Evolutionary conservation across 2,113 vertebrate species (phyloP).

Genomic region (Hepsetus odoe): DNA sequence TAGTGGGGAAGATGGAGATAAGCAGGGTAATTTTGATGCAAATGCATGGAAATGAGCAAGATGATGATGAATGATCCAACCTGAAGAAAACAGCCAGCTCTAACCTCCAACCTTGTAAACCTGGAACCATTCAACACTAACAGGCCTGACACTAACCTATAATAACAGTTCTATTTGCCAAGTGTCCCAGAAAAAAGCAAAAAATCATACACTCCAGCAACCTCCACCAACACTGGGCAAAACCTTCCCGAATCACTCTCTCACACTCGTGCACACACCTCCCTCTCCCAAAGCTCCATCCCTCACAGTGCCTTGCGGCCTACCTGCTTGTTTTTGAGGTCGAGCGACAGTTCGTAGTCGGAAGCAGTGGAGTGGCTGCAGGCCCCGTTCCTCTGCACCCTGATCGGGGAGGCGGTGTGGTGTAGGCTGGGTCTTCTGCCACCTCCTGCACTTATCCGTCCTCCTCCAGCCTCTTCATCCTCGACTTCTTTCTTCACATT

Average conservation of each 20-base stretch:
- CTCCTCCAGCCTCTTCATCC: constrained; percentile 81
- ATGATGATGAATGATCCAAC: constrained; percentile 45
- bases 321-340: constrained; percentile 99
- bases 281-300: constrained; percentile 48
- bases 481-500: constrained; percentile 55
- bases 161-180: background rate
- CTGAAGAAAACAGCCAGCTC: constrained; percentile 33
- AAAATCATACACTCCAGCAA: constrained; percentile 38
- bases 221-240: constrained; percentile 14
- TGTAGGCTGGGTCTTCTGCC: constrained; percentile 88
- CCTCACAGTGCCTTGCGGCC: constrained; percentile 61
- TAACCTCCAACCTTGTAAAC: background rate
- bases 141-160: background rate
- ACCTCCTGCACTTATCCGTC: constrained; percentile 79
- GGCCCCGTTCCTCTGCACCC: constrained; percentile 88
- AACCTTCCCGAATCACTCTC: constrained; percentile 8
- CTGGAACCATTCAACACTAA: too few species aligned
- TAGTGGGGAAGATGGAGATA: constrained; percentile 11
- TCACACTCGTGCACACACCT: constrained; percentile 23
- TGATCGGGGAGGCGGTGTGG: constrained; percentile 86
- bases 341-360: constrained; percentile 98
- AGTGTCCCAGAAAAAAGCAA: background rate
- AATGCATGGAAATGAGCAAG: constrained; percentile 50
- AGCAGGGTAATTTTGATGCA: constrained; percentile 29
- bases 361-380: constrained; percentile 87